Conservation (phyloP, 2,113 vertebrate species). For the Xenus cinereus region DNA sequence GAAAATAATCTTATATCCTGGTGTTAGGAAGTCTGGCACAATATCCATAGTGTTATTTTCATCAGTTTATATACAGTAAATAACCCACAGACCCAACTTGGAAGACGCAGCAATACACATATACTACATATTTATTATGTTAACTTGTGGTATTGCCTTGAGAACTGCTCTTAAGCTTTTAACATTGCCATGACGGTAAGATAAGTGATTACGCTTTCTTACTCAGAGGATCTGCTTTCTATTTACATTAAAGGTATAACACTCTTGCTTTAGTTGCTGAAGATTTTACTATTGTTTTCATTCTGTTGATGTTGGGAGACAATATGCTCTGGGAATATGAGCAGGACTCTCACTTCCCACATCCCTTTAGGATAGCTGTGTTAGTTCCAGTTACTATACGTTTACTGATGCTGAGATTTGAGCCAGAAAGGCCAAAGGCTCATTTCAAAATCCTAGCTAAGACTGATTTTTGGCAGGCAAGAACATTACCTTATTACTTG, state of each 20-base stretch:
- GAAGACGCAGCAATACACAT: not conserved
- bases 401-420: not conserved
- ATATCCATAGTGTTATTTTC: not conserved
- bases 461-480: not conserved
- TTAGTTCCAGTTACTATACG: not conserved
- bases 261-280: not conserved
- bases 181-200: not conserved
- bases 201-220: not conserved
- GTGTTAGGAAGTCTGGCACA: not conserved
- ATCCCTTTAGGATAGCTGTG: not conserved
- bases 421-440: not conserved
- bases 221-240: fast-evolving
- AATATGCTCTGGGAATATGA: not conserved
- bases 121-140: not conserved
- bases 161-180: not conserved
- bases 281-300: not conserved
- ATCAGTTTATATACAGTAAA: not conserved
- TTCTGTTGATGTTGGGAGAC: not conserved
- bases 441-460: not conserved
- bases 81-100: not conserved
- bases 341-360: not conserved
- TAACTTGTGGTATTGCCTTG: not conserved
- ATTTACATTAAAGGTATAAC: not conserved
- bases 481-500: not conserved
- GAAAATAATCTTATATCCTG: not conserved